Percentiles rank a stretch among this genome's conserved stretches.
These are phyloP conservation scores for Catamblyrhynchus diadema DNA, from an alignment of 2,797 vertebrate genomes.

Conservation along the genomic window DNA sequence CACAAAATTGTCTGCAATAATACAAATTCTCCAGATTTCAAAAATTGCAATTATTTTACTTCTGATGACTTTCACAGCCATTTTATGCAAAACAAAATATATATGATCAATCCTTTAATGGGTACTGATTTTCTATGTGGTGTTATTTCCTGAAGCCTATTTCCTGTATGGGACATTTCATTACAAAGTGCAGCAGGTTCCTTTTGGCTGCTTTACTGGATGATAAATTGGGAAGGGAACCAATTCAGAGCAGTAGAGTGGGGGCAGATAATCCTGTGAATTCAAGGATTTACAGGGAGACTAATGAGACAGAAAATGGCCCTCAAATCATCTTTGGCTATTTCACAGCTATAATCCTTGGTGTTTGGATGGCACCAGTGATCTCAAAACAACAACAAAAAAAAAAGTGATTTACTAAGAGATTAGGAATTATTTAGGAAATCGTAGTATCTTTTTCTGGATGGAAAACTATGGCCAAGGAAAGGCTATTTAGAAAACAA, in stretches of 20 bases:
- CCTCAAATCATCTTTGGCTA: not conserved
- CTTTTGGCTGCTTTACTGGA: not conserved
- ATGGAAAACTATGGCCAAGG: not conserved
- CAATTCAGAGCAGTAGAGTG: not conserved
- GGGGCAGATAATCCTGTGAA: not conserved
- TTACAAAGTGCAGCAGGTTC: not conserved
- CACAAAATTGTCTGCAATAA: not conserved
- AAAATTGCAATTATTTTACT: not conserved
- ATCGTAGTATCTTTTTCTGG: rapidly evolving
- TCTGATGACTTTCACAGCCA: not conserved
- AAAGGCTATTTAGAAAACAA: not conserved
- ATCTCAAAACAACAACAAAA: not conserved
- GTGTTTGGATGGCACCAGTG: not conserved
- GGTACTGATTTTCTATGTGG: not conserved
- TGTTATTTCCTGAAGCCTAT: not conserved
- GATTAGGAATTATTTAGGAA: not conserved
- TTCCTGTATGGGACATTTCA: not conserved
- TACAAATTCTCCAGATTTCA: not conserved
- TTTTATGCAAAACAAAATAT: not conserved
- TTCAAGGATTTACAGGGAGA: not conserved
- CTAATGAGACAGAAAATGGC: not conserved
- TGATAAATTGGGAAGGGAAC: not conserved
- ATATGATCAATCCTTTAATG: not conserved
- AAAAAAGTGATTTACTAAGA: not conserved
- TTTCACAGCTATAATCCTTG: not conserved